Evolutionary conservation across 1,140 invertebrate species (phyloP).

Genomic region (Zaprionus taronus): DNA sequence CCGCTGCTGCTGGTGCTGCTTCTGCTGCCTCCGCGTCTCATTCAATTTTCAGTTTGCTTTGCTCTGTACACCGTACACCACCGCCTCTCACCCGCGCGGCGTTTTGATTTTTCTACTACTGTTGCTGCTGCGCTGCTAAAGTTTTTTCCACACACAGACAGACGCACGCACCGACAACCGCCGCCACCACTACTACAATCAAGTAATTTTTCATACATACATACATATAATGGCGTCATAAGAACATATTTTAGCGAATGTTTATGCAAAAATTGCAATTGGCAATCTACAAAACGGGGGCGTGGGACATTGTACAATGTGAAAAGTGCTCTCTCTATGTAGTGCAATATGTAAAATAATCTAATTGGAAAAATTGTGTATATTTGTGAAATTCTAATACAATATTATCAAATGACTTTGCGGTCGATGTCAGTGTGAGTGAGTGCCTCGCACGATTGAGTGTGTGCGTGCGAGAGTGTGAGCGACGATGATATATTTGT

Average conservation of each 20-base stretch:
- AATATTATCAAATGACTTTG: constrained; percentile 82
- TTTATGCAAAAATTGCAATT: constrained; percentile 49
- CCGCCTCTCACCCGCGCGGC: constrained; percentile 80
- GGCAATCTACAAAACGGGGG: constrained; percentile 28
- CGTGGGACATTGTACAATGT: constrained; percentile 11
- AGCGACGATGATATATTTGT: constrained; percentile 24
- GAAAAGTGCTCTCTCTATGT: constrained; percentile 21
- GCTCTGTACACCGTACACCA: constrained; percentile 73
- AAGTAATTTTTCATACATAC: constrained; percentile 72
- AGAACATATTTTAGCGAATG: constrained; percentile 72
- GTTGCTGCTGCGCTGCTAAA: constrained; percentile 65
- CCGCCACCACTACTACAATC: constrained; percentile 49
- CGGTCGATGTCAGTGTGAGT: constrained; percentile 65
- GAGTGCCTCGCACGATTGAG: constrained; percentile 29
- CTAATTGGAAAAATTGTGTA: constrained; percentile 67
- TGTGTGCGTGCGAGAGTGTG: constrained; percentile 42
- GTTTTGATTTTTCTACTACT: constrained; percentile 81
- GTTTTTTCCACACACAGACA: constrained; percentile 56
- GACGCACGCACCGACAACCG: constrained; percentile 39
- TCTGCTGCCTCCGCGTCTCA: constrained; percentile 73
- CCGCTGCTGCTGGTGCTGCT: constrained; percentile 61
- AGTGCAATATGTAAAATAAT: constrained; percentile 28
- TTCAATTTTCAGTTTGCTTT: constrained; percentile 78
- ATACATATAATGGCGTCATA: constrained; percentile 78
- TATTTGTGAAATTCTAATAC: constrained; percentile 78